phyloP scores from a whole-genome alignment of 2,113 vertebrate species.

The Carassius gibelio region DNA sequence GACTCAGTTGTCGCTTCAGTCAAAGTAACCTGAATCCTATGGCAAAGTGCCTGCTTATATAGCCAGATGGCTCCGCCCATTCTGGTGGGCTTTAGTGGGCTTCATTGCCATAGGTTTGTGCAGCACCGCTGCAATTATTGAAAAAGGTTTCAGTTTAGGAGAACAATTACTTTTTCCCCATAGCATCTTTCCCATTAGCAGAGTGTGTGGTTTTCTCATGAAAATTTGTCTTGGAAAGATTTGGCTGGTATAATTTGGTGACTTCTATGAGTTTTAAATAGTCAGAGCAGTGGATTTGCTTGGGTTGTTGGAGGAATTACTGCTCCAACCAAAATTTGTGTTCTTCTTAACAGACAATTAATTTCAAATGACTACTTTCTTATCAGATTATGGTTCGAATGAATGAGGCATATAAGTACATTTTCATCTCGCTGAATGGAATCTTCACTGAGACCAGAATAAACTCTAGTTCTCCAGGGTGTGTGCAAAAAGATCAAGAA shows the following conservation, averaged over 20 bases:
- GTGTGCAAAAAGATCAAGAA: not conserved
- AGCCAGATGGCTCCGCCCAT: no score
- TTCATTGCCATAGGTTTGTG: no score
- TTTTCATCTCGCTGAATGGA: not conserved
- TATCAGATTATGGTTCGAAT: not conserved
- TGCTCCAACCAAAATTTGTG: not conserved
- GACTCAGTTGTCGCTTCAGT: no score
- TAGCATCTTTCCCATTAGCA: no score
- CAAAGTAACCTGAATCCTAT: no score
- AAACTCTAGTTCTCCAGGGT: not conserved
- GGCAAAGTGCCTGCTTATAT: no score
- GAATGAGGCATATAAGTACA: not conserved
- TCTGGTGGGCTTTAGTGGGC: no score
- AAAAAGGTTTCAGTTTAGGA: no score
- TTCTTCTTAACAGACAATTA: not conserved
- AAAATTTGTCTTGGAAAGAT: constrained; percentile 25
- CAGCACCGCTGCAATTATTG: no score
- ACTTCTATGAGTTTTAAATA: not conserved
- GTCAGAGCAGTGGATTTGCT: not conserved
- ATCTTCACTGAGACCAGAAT: not conserved
- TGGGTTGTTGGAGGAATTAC: not conserved
- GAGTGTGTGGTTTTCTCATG: not conserved
- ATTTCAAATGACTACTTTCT: not conserved
- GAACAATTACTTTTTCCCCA: no score
- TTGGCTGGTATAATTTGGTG: not conserved